phyloP scores from a whole-genome alignment of 1,140 invertebrate species.

The Watersipora subatra region DNA sequence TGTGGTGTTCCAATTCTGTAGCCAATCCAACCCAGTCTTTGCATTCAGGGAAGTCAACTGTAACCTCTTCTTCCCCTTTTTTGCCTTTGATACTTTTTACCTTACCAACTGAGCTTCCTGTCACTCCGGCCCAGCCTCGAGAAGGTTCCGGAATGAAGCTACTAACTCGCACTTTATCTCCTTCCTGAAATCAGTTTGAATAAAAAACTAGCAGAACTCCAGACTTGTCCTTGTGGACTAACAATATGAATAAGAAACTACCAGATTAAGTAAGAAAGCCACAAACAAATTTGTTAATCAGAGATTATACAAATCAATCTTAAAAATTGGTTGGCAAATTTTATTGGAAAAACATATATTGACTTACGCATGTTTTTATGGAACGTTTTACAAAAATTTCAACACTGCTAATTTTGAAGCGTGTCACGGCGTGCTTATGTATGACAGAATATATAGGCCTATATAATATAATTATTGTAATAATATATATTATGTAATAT shows the following conservation, averaged over 20 bases:
- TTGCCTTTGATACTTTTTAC: neutral
- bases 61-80: neutral
- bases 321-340: neutral
- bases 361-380: no score
- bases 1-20: neutral
- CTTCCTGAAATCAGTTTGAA: neutral
- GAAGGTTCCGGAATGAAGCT: neutral
- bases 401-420: no score
- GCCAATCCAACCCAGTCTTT: neutral
- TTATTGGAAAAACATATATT: neutral
- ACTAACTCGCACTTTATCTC: neutral
- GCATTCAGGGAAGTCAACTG: neutral
- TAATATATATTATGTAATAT: no score
- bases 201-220: neutral
- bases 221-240: neutral
- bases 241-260: neutral
- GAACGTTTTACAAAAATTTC: no score
- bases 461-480: no score
- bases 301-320: neutral
- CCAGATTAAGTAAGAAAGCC: neutral
- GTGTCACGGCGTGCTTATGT: no score
- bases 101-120: neutral
- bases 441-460: no score
- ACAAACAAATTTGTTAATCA: neutral
- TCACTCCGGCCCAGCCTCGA: neutral